Percentiles rank a stretch among this genome's conserved stretches.
Evolutionary conservation across 2,888 invertebrate genomes (phyloP).

Genomic region (Meganola albula): DNA sequence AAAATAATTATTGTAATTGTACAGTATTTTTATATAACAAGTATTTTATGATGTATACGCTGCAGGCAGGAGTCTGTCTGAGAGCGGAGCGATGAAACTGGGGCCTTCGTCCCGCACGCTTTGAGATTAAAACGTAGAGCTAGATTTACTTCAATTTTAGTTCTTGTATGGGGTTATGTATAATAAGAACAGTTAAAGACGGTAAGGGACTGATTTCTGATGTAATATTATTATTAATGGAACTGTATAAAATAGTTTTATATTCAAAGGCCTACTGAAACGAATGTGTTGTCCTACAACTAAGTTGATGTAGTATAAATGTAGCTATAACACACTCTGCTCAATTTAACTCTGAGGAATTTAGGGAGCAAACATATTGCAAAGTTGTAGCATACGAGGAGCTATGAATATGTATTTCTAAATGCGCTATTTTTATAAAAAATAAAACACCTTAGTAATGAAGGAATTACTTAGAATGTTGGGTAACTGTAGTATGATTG

Average conservation of each 20-base stretch:
- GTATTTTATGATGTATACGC: conserved; percentile 64
- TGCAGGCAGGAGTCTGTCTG: conserved; percentile 36
- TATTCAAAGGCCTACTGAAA: conserved; percentile 65
- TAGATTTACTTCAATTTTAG: conserved; percentile 67
- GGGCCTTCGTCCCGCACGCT: conserved; percentile 35
- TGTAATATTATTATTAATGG: conserved; percentile 69
- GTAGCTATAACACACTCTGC: conserved; percentile 68
- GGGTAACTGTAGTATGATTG: no score
- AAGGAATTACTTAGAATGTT: no score
- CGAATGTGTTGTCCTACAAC: conserved; percentile 60
- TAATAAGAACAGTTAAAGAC: conserved; percentile 63
- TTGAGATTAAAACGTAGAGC: conserved; percentile 66
- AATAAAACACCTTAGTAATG: no score
- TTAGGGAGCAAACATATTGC: conserved; percentile 51
- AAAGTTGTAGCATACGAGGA: conserved; percentile 45
- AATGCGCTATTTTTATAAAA: no score
- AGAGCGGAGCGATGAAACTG: conserved; percentile 18
- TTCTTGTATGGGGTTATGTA: conserved; percentile 66
- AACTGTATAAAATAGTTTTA: conserved; percentile 68
- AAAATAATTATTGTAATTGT: conserved; percentile 71
- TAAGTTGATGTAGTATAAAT: conserved; percentile 69
- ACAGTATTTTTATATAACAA: conserved; percentile 76
- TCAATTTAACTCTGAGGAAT: conserved; percentile 70
- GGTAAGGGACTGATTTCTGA: conserved; percentile 71
- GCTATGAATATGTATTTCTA: conserved; percentile 38